Conservation (phyloP, 2,113 vertebrate species). For the Plecturocebus donacophilus region DNA sequence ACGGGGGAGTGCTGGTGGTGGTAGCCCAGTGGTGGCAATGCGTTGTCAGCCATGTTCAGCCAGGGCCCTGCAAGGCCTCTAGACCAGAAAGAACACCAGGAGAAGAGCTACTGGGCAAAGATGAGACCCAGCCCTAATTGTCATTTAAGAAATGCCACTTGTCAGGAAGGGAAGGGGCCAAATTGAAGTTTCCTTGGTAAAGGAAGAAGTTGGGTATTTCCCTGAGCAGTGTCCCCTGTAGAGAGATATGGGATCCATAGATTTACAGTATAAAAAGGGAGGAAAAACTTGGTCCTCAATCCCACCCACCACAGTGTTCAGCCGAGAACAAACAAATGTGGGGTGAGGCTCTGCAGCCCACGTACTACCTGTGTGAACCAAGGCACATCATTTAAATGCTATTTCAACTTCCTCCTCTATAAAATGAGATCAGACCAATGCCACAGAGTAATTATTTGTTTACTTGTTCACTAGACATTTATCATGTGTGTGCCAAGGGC, state of each 20-base stretch:
- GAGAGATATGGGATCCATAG: not conserved
- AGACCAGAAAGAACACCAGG: not conserved
- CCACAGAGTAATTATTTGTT: not conserved
- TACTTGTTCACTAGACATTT: not conserved
- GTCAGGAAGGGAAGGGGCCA: not conserved
- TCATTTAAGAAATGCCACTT: not conserved
- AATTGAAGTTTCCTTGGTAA: not conserved
- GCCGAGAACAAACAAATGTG: not conserved
- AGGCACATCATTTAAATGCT: not conserved
- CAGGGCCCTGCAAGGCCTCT: not conserved
- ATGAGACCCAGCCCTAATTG: not conserved
- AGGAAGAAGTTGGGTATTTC: not conserved
- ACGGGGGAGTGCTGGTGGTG: fast-evolving
- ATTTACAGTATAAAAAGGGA: not conserved
- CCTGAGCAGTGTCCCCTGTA: not conserved
- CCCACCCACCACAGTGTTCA: not conserved
- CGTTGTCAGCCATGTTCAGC: not conserved
- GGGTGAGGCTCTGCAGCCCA: not conserved
- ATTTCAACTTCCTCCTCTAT: not conserved
- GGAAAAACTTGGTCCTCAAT: not conserved
- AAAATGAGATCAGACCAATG: not conserved
- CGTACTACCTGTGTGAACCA: not conserved
- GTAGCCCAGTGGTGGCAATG: not conserved
- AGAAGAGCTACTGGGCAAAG: not conserved
- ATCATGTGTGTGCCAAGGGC: not conserved